phyloP scores from a whole-genome alignment of 92 coral and sea anemone species.

The Diadumene lineata region DNA sequence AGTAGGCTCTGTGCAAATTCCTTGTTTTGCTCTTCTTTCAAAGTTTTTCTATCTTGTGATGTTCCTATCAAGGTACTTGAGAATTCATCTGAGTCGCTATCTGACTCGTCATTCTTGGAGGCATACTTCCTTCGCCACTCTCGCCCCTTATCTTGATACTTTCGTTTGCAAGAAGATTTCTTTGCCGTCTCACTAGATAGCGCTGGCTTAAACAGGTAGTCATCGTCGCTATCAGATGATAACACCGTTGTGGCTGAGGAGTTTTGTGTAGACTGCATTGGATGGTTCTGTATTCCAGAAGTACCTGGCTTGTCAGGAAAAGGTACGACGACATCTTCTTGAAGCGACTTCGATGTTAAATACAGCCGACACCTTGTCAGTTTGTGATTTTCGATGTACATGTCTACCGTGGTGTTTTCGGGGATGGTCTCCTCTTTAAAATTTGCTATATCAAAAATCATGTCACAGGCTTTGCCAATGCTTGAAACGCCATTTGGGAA shows the following conservation, averaged over 20 bases:
- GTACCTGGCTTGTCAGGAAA: no score
- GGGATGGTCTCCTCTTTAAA: conserved; percentile 35
- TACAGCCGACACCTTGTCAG: conserved; percentile 36
- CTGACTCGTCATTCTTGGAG: conserved; percentile 8
- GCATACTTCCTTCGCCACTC: conserved; percentile 39
- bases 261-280: no score
- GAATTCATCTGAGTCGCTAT: conserved; percentile 5
- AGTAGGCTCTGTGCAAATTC: conserved; percentile 15
- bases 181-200: no score
- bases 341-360: conserved; percentile 39
- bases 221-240: no score
- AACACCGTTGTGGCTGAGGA: no score
- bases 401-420: conserved; percentile 24
- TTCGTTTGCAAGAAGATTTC: not conserved
- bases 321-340: no score
- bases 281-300: no score
- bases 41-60: conserved; percentile 28
- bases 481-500: conserved; percentile 41
- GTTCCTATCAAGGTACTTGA: conserved; percentile 32
- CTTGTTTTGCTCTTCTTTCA: conserved; percentile 30
- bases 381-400: conserved; percentile 44
- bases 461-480: conserved; percentile 32
- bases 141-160: conserved; percentile 23
- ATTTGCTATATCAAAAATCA: conserved; percentile 52
- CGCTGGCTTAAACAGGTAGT: no score